Evolutionary conservation across 2,888 invertebrate species (phyloP).

Genomic region (Norana najaformis): DNA sequence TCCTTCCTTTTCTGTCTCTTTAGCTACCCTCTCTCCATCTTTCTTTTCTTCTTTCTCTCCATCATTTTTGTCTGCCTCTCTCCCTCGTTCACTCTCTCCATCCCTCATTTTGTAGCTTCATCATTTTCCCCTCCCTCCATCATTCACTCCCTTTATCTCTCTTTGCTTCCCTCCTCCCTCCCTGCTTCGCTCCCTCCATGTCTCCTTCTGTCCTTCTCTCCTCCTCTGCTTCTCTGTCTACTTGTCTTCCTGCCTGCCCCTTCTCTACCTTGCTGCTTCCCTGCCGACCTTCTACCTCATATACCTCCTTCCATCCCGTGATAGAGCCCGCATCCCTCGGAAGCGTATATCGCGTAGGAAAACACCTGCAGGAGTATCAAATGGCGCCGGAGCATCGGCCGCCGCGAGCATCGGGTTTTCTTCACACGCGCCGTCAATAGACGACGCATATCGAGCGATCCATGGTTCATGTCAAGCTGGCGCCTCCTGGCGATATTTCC

Average conservation of each 20-base stretch:
- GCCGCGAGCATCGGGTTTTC: slow-evolving; percentile 5
- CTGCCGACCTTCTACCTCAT: neutral
- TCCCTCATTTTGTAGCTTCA: neutral
- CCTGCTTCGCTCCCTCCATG: neutral
- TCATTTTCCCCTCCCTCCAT: neutral
- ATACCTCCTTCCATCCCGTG: neutral
- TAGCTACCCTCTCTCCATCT: neutral
- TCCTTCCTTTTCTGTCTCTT: neutral
- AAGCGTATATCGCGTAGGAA: neutral
- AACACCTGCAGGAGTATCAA: neutral
- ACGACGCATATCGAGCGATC: neutral
- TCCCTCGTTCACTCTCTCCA: neutral
- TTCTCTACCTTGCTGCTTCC: neutral
- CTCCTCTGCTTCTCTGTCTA: neutral
- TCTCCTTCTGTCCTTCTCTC: neutral
- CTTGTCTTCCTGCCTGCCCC: neutral
- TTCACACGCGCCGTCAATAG: neutral
- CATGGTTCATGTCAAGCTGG: neutral
- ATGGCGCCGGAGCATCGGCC: neutral
- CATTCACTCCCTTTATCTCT: neutral
- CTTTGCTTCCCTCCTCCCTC: neutral
- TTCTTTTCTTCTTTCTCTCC: neutral
- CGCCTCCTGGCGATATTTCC: neutral
- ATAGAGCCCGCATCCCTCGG: neutral
- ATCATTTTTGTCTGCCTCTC: neutral